Evolutionary conservation across 1,140 invertebrate genomes (phyloP).

Genomic region (Drosophila lacteicornis): DNA sequence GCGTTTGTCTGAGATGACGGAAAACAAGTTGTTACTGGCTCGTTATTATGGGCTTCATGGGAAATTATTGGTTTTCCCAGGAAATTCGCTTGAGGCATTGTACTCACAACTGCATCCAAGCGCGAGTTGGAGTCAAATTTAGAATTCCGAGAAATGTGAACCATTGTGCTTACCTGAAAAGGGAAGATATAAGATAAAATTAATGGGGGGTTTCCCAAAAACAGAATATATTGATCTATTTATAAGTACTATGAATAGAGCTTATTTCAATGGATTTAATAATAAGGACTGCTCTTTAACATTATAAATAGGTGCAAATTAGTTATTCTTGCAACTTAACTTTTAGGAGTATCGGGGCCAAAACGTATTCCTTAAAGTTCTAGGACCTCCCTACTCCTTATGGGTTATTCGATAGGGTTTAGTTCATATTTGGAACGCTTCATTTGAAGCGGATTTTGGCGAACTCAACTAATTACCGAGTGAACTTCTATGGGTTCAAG

Average conservation of each 20-base stretch:
- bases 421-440: constrained; percentile 15
- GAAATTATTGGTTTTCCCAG: constrained; percentile 31
- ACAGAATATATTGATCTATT: background rate
- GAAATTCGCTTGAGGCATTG: constrained; percentile 4
- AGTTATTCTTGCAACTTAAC: no score
- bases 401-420: constrained; percentile 5
- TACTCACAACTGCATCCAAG: constrained; percentile 12
- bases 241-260: background rate
- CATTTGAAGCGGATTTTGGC: constrained; percentile 8
- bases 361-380: background rate
- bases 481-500: constrained; percentile 53
- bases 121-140: constrained; percentile 4
- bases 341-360: background rate
- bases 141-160: background rate
- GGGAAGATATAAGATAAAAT: constrained; percentile 4
- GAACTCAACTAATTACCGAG: constrained; percentile 33
- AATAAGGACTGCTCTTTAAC: no score
- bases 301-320: no score
- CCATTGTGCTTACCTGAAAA: constrained; percentile 57
- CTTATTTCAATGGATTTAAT: no score
- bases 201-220: background rate
- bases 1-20: constrained; percentile 7
- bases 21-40: constrained; percentile 28
- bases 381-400: background rate
- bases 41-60: constrained; percentile 27